Base-by-base conservation (phyloP, 2,888 invertebrate species). In the Melipona beecheii region DNA sequence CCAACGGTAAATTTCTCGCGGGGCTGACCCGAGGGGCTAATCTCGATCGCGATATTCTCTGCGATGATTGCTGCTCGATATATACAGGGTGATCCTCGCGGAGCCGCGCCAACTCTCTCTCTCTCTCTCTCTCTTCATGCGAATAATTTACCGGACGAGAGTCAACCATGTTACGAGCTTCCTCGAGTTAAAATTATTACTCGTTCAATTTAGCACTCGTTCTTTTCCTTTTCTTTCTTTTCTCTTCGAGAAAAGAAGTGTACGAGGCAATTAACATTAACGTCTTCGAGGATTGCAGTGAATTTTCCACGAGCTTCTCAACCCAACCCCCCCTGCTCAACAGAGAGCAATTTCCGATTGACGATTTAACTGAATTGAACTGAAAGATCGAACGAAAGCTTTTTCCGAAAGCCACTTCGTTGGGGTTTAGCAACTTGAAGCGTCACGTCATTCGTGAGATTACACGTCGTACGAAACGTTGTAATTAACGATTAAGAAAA, bases 1-100 rank as follows among this genome's bases (percentile, higher is more conserved):
- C 80, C 71, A 75, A 86, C 80, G 79, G 77, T 66, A 80, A 83
- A 86, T 83, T 86, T 86, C 86, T 82, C 80, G 83, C 74, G 72
- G 50, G 58, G 77, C 66, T 75, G 76, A 78, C 86, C 86, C 86
- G 86, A 68, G 78, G 54, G 72, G n/a, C n/a, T 76, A 78, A 75
- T 80, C 76, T 69, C 78, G 78, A 83, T 78, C 56, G 78, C 64
- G 60, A 60, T 75, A 80, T 81, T 66, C 64, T 74, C 56, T 56
- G 79, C 70, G 50, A 79, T 78, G 86, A 82, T 84, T 86, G 75
- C 75, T 64, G 73, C 79, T 75, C 64, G 87, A 86, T 86, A 73
- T 77, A 74, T 52, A 64, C 50, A 9, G 24, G 31, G 52, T 52
- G 50, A 62, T 27, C 11, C 9, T 52, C 11, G 27, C 19, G 49